Percentiles rank a stretch among this genome's conserved stretches.
These are phyloP conservation scores for Pterocles burchelli DNA, from an alignment of 2,113 vertebrate genomes.

Conservation along the genomic window DNA sequence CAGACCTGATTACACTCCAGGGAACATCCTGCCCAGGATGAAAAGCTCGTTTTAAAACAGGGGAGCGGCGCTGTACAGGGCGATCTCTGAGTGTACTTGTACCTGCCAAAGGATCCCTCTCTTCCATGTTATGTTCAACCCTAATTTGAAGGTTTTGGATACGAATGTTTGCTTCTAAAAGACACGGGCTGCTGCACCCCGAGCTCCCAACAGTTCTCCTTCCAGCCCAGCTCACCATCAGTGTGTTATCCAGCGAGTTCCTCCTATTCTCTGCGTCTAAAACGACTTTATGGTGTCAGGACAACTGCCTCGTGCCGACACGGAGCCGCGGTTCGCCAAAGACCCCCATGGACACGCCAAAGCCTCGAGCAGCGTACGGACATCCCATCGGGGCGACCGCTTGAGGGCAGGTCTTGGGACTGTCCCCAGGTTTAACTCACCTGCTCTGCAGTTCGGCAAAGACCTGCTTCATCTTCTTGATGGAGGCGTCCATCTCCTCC, in stretches of 20 bases:
- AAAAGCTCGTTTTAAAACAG: background rate
- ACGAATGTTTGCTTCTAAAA: background rate
- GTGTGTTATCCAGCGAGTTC: accelerated
- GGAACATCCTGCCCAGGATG: background rate
- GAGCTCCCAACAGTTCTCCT: background rate
- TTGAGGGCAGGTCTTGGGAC: background rate
- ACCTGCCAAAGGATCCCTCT: background rate
- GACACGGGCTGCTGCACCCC: background rate
- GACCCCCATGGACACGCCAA: background rate
- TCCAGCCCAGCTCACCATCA: background rate
- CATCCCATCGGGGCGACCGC: background rate
- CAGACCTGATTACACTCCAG: background rate
- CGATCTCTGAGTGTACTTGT: background rate
- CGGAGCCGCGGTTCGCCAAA: background rate
- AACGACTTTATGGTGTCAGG: accelerated
- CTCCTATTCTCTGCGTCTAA: accelerated
- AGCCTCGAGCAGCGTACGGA: accelerated
- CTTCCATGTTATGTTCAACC: background rate
- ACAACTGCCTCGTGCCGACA: background rate
- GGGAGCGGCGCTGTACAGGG: background rate
- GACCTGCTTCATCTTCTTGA: conserved; percentile 93
- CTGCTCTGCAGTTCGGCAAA: conserved; percentile 94
- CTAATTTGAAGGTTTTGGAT: background rate
- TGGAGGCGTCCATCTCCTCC: conserved; percentile 95
- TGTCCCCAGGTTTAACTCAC: conserved; percentile 63